Evolutionary conservation across 2,888 invertebrate species (phyloP).

Genomic region (Drosophila suboccidentalis): DNA sequence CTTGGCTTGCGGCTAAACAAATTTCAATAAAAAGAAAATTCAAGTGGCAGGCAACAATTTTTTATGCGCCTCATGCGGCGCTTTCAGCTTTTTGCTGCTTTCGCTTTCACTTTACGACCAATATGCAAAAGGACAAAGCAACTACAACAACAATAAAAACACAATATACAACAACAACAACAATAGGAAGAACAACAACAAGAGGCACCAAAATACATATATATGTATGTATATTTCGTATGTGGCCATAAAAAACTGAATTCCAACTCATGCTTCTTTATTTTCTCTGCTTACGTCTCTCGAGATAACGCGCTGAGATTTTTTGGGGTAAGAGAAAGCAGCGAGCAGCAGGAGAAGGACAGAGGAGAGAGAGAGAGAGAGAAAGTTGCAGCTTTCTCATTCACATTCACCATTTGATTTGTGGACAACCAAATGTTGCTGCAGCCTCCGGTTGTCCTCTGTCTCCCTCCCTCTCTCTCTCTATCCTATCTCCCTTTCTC

Average conservation of each 20-base stretch:
- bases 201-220: conserved; percentile 8
- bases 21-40: conserved; percentile 78
- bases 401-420: conserved; percentile 65
- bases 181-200: conserved; percentile 21
- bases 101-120: conserved; percentile 74
- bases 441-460: conserved; percentile 54
- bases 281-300: neutral
- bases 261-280: conserved; percentile 34
- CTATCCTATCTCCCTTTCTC: neutral
- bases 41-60: conserved; percentile 65
- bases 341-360: neutral
- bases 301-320: conserved; percentile 66
- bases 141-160: conserved; percentile 30
- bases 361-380: neutral
- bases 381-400: conserved; percentile 12
- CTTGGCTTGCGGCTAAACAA: conserved; percentile 65
- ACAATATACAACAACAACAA: conserved; percentile 40
- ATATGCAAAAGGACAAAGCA: conserved; percentile 71
- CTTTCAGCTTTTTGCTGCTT: conserved; percentile 56
- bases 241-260: conserved; percentile 58
- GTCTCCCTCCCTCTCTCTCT: neutral
- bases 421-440: conserved; percentile 69
- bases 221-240: conserved; percentile 35
- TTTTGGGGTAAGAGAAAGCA: neutral
- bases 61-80: conserved; percentile 69